These are phyloP conservation scores for Cathartes aura DNA, from an alignment of 2,113 vertebrate genomes.

Conservation along the genomic window DNA sequence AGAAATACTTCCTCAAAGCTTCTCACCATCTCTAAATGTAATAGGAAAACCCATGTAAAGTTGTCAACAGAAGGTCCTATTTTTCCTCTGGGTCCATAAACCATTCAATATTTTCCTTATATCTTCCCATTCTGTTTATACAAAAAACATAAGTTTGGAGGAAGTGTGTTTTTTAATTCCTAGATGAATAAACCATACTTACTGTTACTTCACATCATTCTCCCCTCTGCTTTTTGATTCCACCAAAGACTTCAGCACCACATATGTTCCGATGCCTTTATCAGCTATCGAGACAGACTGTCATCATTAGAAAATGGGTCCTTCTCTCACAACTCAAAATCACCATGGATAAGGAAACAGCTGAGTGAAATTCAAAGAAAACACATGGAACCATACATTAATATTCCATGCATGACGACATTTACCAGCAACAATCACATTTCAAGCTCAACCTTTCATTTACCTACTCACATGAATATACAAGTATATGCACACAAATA, in stretches of 20 bases:
- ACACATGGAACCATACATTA: neutral
- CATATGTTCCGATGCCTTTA: neutral
- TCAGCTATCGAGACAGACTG: neutral
- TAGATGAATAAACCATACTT: neutral
- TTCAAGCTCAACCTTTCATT: neutral
- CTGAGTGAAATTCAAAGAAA: neutral
- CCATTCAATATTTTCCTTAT: neutral
- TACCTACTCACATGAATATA: neutral
- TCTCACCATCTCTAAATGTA: neutral
- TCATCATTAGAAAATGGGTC: neutral
- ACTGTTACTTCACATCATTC: neutral
- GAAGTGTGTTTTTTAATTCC: neutral
- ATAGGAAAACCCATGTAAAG: neutral
- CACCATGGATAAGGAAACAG: neutral
- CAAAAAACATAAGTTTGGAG: neutral
- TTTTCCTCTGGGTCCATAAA: neutral
- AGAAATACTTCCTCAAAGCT: neutral
- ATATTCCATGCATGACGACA: neutral
- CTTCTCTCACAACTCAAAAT: neutral
- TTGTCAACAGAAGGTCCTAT: neutral
- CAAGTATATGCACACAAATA: neutral
- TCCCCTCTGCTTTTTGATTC: neutral
- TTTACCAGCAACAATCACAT: neutral
- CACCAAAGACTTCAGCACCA: neutral
- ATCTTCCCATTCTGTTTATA: neutral